Conservation (phyloP, 2,888 invertebrate species). For the Maniola hyperantus region DNA sequence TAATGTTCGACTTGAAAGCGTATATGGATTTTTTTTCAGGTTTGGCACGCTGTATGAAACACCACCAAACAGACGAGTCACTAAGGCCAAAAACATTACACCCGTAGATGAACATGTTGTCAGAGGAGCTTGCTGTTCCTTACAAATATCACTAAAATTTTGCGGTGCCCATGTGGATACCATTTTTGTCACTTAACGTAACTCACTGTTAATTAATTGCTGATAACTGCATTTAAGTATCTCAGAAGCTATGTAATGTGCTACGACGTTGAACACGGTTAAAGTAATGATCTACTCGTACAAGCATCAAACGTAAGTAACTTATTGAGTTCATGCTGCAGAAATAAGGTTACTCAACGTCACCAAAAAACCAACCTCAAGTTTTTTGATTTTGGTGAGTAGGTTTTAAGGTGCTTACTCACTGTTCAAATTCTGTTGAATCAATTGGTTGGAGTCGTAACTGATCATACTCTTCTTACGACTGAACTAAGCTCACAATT, state of each 20-base stretch:
- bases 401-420: too few relatives aligned
- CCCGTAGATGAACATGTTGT: slow-evolving; percentile 84
- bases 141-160: slow-evolving; percentile 80
- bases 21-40: slow-evolving; percentile 45
- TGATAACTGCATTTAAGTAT: neutral
- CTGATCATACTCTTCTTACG: too few relatives aligned
- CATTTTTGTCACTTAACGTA: slow-evolving; percentile 34
- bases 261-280: neutral
- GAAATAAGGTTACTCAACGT: neutral
- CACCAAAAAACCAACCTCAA: neutral
- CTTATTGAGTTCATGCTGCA: neutral
- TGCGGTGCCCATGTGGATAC: slow-evolving; percentile 78
- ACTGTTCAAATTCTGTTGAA: too few relatives aligned
- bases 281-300: neutral
- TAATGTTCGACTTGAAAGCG: neutral
- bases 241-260: neutral
- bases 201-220: too few relatives aligned
- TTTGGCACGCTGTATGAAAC: slow-evolving; percentile 64
- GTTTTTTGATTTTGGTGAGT: neutral
- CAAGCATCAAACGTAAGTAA: neutral
- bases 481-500: too few relatives aligned
- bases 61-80: slow-evolving; percentile 81
- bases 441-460: too few relatives aligned
- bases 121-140: slow-evolving; percentile 72
- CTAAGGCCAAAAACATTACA: slow-evolving; percentile 82